Base-by-base conservation (phyloP, 2,888 invertebrate genomes). In the Andricus quercusramuli region DNA sequence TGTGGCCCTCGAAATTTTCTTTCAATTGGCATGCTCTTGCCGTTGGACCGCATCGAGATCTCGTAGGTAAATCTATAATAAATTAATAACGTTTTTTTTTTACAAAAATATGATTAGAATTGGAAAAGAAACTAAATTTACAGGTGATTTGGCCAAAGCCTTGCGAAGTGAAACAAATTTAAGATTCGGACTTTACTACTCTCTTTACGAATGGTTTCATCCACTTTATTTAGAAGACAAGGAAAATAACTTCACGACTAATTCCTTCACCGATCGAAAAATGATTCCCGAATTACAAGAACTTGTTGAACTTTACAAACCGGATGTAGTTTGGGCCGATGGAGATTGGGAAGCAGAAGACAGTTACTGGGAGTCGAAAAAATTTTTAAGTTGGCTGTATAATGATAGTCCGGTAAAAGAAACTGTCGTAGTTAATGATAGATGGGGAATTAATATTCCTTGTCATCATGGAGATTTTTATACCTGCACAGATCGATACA, bases 271-370 rank as follows among this genome's bases (percentile, higher is more conserved):
- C 0, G 92, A 94, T 9, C 93, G 94, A 2, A 97, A 97, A 92
- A 93, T 96, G n/a, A 93, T 96, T 84, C 97, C 97, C 0, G 98
- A 98, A 92, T 93, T 98, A 89, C 94, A 95, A 83, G 98, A 98
- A 90, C 90, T 97, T 77, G 94, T 97, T 37, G 91, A 94, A 81
- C 93, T 93, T 81, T 97, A 96, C 88, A 90, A 94, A 79, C 96
- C 96, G 0, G 96, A 97, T 47, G 94, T 99, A 0, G 91, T 99
- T 22, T 99, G 98, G 98, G 96, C 97, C 0, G 98, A 99, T 92
- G 99, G 99, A 0, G 98, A 98, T 87, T 98, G 98, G 98, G 98
- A 98, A 90, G 96, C 97, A 0, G 92, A 94, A 0, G 96, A 96
- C 83, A 93, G 93, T 1, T 98, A 98, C 88, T 98, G 98, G 97